Conservation (phyloP, 2,113 vertebrate species). For the Megaleporinus macrocephalus region DNA sequence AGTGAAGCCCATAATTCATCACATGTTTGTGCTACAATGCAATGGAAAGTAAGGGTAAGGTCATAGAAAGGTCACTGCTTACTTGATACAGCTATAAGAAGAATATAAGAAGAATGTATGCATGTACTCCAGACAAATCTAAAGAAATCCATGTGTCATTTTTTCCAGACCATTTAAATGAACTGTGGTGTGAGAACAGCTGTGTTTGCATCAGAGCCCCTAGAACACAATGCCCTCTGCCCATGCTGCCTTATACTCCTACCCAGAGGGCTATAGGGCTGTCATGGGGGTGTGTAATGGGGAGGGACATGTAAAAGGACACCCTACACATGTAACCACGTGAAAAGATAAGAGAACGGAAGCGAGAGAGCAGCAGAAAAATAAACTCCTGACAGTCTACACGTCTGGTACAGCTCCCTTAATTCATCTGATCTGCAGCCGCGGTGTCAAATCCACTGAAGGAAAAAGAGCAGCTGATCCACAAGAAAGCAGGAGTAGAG, state of each 20-base stretch:
- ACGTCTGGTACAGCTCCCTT: neutral
- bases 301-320: slow-evolving; percentile 31
- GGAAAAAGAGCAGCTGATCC: neutral
- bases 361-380: neutral
- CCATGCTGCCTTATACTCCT: neutral
- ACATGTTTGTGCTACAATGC: too few relatives aligned
- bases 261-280: slow-evolving; percentile 35
- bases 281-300: slow-evolving; percentile 7
- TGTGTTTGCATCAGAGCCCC: neutral
- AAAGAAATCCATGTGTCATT: too few relatives aligned
- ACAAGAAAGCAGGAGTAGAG: slow-evolving; percentile 8
- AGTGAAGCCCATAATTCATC: too few relatives aligned
- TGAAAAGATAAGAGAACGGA: neutral
- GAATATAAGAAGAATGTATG: too few relatives aligned
- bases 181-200: too few relatives aligned
- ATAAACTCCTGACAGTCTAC: neutral
- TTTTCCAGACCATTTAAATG: too few relatives aligned
- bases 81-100: too few relatives aligned
- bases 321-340: neutral
- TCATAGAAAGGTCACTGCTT: too few relatives aligned
- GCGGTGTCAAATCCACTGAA: neutral
- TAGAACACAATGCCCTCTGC: neutral
- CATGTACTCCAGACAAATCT: too few relatives aligned
- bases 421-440: neutral
- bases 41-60: too few relatives aligned